phyloP scores from a whole-genome alignment of 2,113 vertebrate species.

The Athene noctua region DNA sequence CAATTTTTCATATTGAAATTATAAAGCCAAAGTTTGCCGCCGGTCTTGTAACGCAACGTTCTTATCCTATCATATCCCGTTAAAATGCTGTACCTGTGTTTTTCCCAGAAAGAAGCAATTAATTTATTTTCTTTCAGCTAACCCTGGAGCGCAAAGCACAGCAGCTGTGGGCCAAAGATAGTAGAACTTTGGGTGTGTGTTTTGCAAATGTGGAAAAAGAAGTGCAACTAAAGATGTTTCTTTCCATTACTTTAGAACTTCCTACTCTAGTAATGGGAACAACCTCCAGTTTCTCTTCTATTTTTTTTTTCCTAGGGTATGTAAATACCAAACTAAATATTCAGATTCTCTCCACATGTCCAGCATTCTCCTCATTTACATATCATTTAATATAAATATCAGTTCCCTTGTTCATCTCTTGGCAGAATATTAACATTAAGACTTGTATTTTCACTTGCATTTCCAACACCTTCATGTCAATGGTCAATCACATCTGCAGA shows the following conservation, averaged over 20 bases:
- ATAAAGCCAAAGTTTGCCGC: background rate
- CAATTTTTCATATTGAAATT: background rate
- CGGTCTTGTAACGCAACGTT: background rate
- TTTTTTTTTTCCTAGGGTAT: background rate
- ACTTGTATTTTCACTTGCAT: background rate
- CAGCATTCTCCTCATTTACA: background rate
- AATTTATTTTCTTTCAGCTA: slow-evolving; percentile 18
- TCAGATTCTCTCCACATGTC: background rate
- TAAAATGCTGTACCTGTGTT: background rate
- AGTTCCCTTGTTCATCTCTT: background rate
- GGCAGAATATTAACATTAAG: background rate
- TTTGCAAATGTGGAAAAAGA: slow-evolving; percentile 36
- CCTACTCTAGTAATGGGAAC: background rate
- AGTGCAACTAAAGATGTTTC: slow-evolving; percentile 38
- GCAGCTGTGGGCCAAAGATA: slow-evolving; percentile 1
- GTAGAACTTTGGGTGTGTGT: slow-evolving; percentile 41
- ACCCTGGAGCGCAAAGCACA: slow-evolving; percentile 2
- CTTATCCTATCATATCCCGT: background rate
- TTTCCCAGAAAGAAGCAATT: background rate
- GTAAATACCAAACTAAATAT: slow-evolving; percentile 3
- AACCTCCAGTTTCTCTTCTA: background rate
- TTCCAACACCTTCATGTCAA: background rate
- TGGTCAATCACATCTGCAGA: background rate
- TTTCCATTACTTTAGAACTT: slow-evolving; percentile 27
- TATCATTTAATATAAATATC: background rate